These are phyloP conservation scores for Theretra japonica DNA, from an alignment of 2,888 invertebrate species.

Conservation along the genomic window DNA sequence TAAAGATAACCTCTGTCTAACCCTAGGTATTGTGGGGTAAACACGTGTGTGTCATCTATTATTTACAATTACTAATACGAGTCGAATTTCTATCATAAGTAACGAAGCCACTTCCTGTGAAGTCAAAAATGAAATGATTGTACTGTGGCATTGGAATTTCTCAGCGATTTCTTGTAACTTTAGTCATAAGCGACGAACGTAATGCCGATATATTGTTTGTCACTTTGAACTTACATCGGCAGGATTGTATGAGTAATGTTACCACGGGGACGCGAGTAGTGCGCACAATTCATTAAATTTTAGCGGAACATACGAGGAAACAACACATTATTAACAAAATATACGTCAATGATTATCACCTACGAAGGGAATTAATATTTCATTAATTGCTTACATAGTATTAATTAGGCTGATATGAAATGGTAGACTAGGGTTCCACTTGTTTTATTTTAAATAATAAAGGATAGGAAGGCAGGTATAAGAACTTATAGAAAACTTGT, in stretches of 20 bases:
- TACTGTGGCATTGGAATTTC: constrained; percentile 48
- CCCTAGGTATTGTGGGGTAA: too few species aligned
- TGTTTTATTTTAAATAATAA: neutral
- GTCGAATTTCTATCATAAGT: too few species aligned
- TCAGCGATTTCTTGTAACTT: constrained; percentile 22
- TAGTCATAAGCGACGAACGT: neutral
- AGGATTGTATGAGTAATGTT: constrained; percentile 10
- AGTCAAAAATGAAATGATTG: neutral
- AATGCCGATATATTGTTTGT: neutral
- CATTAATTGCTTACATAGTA: neutral
- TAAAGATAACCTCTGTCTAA: too few species aligned
- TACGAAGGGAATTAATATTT: neutral
- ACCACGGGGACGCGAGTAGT: neutral
- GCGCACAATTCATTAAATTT: neutral
- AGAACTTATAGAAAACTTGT: too few species aligned
- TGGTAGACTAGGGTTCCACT: neutral
- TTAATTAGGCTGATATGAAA: neutral
- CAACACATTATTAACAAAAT: neutral
- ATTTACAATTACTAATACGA: too few species aligned
- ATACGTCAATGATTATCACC: neutral
- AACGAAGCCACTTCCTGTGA: too few species aligned
- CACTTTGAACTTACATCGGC: neutral
- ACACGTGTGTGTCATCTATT: too few species aligned
- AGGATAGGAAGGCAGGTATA: too few species aligned
- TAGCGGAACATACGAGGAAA: constrained; percentile 11